A percentile compares a stretch with the other conserved stretches of the same genome.
Conservation (phyloP, 2,797 vertebrate species). For the Antennarius maculatus region DNA sequence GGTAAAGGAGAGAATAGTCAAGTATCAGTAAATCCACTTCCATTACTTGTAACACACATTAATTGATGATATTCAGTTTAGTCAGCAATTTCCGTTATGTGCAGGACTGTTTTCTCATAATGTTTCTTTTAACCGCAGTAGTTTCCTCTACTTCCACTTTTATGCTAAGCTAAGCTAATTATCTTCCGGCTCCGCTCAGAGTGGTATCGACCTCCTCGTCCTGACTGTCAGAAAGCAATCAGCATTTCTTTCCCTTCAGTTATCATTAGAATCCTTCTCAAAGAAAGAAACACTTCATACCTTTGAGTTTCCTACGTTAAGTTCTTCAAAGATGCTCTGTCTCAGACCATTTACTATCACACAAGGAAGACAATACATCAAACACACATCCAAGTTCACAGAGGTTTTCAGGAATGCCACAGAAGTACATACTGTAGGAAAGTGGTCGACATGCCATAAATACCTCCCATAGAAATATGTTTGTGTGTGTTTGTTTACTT, state of each 20-base stretch:
- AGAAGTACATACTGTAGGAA: constrained; percentile 23
- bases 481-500: constrained; percentile 6
- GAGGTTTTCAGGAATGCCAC: constrained; percentile 23
- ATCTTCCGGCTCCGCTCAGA: too few relatives aligned
- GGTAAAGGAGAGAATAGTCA: too few relatives aligned
- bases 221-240: too few relatives aligned
- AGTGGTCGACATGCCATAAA: constrained; percentile 45
- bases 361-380: neutral
- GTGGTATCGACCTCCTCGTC: too few relatives aligned
- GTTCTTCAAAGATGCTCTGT: neutral
- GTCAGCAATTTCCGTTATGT: neutral
- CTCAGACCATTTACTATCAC: neutral
- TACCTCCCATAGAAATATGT: constrained; percentile 6
- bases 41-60: too few relatives aligned
- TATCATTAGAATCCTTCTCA: neutral
- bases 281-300: neutral
- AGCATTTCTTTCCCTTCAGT: neutral
- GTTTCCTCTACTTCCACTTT: neutral
- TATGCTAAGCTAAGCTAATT: neutral
- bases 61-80: too few relatives aligned
- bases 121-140: neutral
- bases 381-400: constrained; percentile 17
- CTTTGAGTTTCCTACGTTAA: neutral
- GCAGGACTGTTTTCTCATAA: neutral
- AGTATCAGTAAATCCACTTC: too few relatives aligned